A percentile compares a stretch with the other conserved stretches of the same genome.
phyloP scores from a whole-genome alignment of 2,888 invertebrate species.

The Nemotelus nigrinus region DNA sequence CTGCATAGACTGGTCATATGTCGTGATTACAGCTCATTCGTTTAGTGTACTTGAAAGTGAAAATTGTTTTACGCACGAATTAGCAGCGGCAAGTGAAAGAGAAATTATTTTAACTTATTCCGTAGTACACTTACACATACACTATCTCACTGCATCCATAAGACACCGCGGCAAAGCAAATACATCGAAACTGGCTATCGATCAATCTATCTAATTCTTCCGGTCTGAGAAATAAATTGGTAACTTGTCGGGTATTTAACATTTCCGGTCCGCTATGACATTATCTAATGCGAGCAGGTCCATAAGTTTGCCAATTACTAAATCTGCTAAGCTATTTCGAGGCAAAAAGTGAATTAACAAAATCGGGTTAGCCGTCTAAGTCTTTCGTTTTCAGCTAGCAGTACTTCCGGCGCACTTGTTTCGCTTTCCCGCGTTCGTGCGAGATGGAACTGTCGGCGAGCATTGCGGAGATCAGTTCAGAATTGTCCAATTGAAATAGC shows the following conservation, averaged over 20 bases:
- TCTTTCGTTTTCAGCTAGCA: conserved; percentile 31
- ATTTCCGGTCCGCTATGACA: neutral
- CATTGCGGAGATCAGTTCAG: conserved; percentile 5
- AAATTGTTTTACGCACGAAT: conserved; percentile 47
- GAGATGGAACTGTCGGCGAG: neutral
- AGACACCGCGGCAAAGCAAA: neutral
- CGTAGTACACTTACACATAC: conserved; percentile 5
- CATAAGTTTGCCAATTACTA: too few relatives aligned
- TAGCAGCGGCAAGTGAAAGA: conserved; percentile 47
- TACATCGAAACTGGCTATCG: neutral
- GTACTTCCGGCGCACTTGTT: neutral
- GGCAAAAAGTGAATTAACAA: neutral
- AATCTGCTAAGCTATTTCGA: too few relatives aligned
- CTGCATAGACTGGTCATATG: too few relatives aligned
- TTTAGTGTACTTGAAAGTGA: conserved; percentile 45
- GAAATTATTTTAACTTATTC: conserved; percentile 41
- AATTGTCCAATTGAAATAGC: conserved; percentile 25
- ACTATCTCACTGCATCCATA: neutral
- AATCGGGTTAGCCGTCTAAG: conserved; percentile 38
- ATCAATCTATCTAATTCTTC: too few relatives aligned
- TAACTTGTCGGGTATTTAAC: neutral
- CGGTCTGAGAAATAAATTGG: too few relatives aligned
- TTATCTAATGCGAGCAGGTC: neutral
- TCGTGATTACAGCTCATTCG: too few relatives aligned
- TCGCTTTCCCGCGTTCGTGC: conserved; percentile 4